Percentiles rank a stretch among this genome's conserved stretches.
Conservation (phyloP, 1,140 invertebrate species). For the Octopus bimaculoides region DNA sequence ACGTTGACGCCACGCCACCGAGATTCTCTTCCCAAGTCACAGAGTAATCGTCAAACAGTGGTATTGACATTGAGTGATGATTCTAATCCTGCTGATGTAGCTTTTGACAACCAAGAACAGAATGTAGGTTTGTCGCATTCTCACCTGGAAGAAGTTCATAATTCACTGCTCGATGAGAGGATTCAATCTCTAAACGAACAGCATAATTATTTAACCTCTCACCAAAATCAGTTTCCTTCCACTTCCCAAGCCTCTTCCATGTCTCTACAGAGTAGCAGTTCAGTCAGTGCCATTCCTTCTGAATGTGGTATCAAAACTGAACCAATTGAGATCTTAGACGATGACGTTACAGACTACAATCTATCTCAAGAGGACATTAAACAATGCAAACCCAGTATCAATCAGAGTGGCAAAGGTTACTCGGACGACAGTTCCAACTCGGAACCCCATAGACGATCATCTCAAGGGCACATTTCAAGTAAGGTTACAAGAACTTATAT, state of each 20-base stretch:
- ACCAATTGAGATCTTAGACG: conserved; percentile 9
- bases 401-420: background rate
- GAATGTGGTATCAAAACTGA: background rate
- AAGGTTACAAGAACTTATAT: conserved; percentile 4
- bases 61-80: conserved; percentile 5
- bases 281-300: background rate
- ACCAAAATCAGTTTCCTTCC: background rate
- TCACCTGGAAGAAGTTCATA: background rate
- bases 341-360: background rate
- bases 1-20: background rate
- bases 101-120: background rate
- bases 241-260: background rate
- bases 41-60: background rate
- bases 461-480: background rate
- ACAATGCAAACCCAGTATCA: background rate
- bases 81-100: background rate
- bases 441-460: background rate
- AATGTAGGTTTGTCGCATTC: background rate
- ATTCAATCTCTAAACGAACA: background rate
- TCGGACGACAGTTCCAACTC: background rate
- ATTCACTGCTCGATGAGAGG: background rate
- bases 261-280: background rate
- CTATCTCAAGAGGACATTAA: background rate
- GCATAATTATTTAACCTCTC: background rate
- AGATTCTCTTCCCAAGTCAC: background rate